Percentiles rank a stretch among this genome's conserved stretches.
Evolutionary conservation across 2,888 invertebrate species (phyloP).

Genomic region (Caenorhabditis becei): DNA sequence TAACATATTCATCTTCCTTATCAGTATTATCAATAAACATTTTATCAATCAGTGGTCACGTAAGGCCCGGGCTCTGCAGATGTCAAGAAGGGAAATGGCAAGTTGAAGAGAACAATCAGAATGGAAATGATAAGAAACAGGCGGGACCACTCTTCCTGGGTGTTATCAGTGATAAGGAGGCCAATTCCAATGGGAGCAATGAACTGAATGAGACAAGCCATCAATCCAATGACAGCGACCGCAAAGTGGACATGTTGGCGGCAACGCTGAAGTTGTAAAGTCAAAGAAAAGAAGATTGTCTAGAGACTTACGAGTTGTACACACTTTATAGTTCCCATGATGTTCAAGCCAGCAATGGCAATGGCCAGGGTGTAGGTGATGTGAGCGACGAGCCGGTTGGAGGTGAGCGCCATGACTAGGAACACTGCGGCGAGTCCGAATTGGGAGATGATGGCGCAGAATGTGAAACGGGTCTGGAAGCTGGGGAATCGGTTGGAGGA

Average conservation of each 20-base stretch:
- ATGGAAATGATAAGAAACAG: slow-evolving; percentile 41
- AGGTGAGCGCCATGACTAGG: slow-evolving; percentile 58
- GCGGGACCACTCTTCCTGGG: slow-evolving; percentile 52
- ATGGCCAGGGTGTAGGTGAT: slow-evolving; percentile 63
- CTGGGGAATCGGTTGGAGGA: too few species aligned
- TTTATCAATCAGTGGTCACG: too few species aligned
- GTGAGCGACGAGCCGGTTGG: slow-evolving; percentile 47
- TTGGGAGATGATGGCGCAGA: slow-evolving; percentile 68
- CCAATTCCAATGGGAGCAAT: slow-evolving; percentile 48
- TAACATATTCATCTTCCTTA: too few species aligned
- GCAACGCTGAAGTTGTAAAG: slow-evolving; percentile 24
- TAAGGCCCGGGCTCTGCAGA: slow-evolving; percentile 18
- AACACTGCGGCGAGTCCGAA: slow-evolving; percentile 67
- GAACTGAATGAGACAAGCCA: slow-evolving; percentile 37
- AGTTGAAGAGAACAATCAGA: slow-evolving; percentile 25
- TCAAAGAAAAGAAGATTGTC: too few species aligned
- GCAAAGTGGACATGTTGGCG: slow-evolving; percentile 59
- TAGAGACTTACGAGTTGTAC: slow-evolving; percentile 64
- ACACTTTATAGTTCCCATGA: slow-evolving; percentile 64
- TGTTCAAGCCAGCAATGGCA: slow-evolving; percentile 60
- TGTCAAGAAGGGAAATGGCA: slow-evolving; percentile 46
- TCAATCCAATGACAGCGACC: slow-evolving; percentile 44
- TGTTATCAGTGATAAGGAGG: slow-evolving; percentile 51
- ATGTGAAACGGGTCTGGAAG: slow-evolving; percentile 58
- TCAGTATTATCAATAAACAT: too few species aligned